Evolutionary conservation across 1,140 invertebrate genomes (phyloP).

Genomic region (Dendrolimus kikuchii): DNA sequence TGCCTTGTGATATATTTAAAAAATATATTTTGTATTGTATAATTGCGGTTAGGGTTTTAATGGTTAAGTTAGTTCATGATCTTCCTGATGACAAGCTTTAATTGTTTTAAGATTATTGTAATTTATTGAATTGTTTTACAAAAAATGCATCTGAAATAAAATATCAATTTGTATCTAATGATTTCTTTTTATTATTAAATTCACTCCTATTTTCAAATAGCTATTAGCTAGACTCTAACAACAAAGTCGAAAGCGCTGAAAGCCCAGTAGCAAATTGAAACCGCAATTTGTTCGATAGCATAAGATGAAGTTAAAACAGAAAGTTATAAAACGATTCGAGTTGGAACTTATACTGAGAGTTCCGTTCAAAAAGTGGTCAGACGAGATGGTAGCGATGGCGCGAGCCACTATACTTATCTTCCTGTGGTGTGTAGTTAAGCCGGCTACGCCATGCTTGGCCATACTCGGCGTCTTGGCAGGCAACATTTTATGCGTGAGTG

Average conservation of each 20-base stretch:
- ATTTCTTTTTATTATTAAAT: not conserved
- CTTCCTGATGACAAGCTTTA: conserved; percentile 54
- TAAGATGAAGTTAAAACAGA: conserved; percentile 3
- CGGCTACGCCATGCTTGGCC: conserved; percentile 16
- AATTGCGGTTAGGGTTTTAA: conserved; percentile 40
- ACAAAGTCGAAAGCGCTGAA: conserved; percentile 8
- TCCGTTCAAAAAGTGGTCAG: conserved; percentile 42
- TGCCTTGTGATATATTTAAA: conserved; percentile 55
- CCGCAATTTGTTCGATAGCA: not conserved
- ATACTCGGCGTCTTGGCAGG: conserved; percentile 16
- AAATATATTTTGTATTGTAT: conserved; percentile 42
- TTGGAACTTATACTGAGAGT: conserved; percentile 24
- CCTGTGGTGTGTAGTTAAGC: not conserved
- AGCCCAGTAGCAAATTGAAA: conserved; percentile 9
- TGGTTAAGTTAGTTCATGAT: conserved; percentile 44
- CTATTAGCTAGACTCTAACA: no score
- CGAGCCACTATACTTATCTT: conserved; percentile 21
- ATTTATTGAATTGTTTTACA: conserved; percentile 26
- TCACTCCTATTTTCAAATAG: no score
- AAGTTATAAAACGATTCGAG: conserved; percentile 15
- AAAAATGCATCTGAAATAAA: conserved; percentile 40
- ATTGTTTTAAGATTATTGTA: conserved; percentile 48
- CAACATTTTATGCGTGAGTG: conserved; percentile 32
- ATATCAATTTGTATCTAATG: conserved; percentile 26
- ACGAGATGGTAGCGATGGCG: conserved; percentile 34